A percentile compares a stretch with the other conserved stretches of the same genome.
phyloP scores from a whole-genome alignment of 2,888 invertebrate species.

The Mesochorus sp. region DNA sequence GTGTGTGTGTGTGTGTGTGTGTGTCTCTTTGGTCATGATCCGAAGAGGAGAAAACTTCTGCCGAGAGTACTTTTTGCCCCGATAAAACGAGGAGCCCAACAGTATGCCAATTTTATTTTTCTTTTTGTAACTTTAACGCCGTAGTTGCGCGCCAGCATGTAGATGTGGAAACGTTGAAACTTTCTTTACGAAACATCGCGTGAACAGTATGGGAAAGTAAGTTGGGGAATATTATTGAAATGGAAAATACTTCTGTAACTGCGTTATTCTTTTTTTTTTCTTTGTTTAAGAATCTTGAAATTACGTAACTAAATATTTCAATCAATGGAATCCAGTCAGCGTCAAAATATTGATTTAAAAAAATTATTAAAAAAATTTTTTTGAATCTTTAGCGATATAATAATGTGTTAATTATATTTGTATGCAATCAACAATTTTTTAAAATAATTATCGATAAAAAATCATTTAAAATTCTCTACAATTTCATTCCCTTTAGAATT shows the following conservation, averaged over 20 bases:
- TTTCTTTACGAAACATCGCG: slow-evolving; percentile 19
- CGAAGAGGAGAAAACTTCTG: slow-evolving; percentile 25
- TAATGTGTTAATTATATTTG: too few relatives aligned
- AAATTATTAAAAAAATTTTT: too few relatives aligned
- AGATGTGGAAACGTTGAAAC: slow-evolving; percentile 19
- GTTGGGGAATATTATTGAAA: slow-evolving; percentile 42
- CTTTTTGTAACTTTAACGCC: slow-evolving; percentile 8
- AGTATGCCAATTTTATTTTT: slow-evolving; percentile 39
- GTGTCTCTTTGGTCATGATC: too few relatives aligned
- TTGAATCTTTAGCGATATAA: too few relatives aligned
- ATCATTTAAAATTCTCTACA: too few relatives aligned
- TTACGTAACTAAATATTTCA: too few relatives aligned
- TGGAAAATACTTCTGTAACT: slow-evolving; percentile 17
- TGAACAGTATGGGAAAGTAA: neutral
- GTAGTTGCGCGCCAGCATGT: neutral
- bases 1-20: neutral
- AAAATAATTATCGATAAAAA: too few relatives aligned
- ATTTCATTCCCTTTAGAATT: too few relatives aligned
- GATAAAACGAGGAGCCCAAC: slow-evolving; percentile 25
- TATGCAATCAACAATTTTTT: too few relatives aligned
- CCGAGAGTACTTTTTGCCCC: slow-evolving; percentile 41
- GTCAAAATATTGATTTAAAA: too few relatives aligned
- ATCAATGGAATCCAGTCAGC: too few relatives aligned
- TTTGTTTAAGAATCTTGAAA: neutral
- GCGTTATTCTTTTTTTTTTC: neutral